Base-by-base conservation (phyloP, 2,888 invertebrate genomes). In the Cerastoderma edule region DNA sequence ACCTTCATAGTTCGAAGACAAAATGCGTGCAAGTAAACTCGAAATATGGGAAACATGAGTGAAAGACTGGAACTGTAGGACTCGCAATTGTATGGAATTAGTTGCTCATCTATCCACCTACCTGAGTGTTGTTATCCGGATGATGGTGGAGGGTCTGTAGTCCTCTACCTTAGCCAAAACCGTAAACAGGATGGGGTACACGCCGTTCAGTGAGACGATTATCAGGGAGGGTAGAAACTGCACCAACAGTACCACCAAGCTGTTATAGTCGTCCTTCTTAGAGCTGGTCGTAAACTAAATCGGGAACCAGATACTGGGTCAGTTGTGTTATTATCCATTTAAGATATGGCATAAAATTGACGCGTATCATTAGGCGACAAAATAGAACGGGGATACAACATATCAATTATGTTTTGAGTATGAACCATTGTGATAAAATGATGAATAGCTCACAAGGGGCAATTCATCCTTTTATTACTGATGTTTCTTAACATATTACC, bases 161-260 rank as follows among this genome's bases (percentile, higher is more conserved):
- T 95, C 94, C 91, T 97, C 97, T 70, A 95, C 94, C 68, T 64
- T 93, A 28, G 96, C 95, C 30, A 97, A 90, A 89, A 95, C 95
- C 54, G 94, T 94, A 88, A 97, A 96, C n/a, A 96, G 86, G 65
- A 95, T 69, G 19, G 97, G 97, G 0, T 97, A 94, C 0, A 95
- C 91, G 35, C 96, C 93, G 91, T 97, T 97, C 39, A 97, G 93
- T 0, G 94, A 93, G 0, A 96, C 96, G 75, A 97, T 96, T 54
- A 95, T 95, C 30, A 97, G 92, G 39, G 96, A 96, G 0, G 97
- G 97, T 6, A 96, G 91, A 89, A 96, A 97, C 91, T 96, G 96
- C 33, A 95, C 93, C 8, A 96, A 89, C 30, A 95, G 93, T 33
- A 92, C 70, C 0, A 78, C 57, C n/a, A 80, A 32, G 50, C 54